Conservation (phyloP, 2,888 invertebrate species). For the Platypus cylindrus region DNA sequence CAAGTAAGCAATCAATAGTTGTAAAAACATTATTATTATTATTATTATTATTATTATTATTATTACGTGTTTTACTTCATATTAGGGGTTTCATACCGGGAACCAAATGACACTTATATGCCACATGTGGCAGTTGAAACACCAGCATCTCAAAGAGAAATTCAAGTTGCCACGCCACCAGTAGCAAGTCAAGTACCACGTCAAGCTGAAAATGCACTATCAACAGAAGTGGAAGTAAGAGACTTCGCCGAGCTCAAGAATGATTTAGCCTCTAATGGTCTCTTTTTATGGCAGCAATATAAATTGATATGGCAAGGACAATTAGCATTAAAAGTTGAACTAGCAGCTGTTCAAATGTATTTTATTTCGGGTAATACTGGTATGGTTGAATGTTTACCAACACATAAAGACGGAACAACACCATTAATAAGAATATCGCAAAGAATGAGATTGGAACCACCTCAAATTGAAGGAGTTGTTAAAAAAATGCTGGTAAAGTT, state of each 20-base stretch:
- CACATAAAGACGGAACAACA: slow-evolving; percentile 69
- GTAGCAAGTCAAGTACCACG: slow-evolving; percentile 69
- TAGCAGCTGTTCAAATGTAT: slow-evolving; percentile 97
- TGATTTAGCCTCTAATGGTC: neutral
- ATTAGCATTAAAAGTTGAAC: slow-evolving; percentile 90
- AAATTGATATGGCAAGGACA: slow-evolving; percentile 97
- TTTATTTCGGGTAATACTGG: slow-evolving; percentile 88
- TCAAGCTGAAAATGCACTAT: slow-evolving; percentile 60
- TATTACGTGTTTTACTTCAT: neutral
- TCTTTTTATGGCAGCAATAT: slow-evolving; percentile 54
- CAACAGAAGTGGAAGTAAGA: too few species aligned
- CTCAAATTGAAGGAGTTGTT: slow-evolving; percentile 91
- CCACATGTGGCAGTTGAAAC: slow-evolving; percentile 39
- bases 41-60: neutral
- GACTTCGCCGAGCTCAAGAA: too few species aligned
- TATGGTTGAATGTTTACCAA: slow-evolving; percentile 78
- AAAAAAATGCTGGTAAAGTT: slow-evolving; percentile 82
- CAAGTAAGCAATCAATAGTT: too few species aligned
- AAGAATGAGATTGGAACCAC: slow-evolving; percentile 91
- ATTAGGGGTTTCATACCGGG: too few species aligned
- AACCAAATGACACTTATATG: too few species aligned
- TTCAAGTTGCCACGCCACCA: slow-evolving; percentile 49
- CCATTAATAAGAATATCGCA: slow-evolving; percentile 88
- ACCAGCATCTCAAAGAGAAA: slow-evolving; percentile 40
- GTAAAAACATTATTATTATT: too few species aligned